Evolutionary conservation across 2,888 invertebrate genomes (phyloP).

Genomic region (Oscheius sp.): DNA sequence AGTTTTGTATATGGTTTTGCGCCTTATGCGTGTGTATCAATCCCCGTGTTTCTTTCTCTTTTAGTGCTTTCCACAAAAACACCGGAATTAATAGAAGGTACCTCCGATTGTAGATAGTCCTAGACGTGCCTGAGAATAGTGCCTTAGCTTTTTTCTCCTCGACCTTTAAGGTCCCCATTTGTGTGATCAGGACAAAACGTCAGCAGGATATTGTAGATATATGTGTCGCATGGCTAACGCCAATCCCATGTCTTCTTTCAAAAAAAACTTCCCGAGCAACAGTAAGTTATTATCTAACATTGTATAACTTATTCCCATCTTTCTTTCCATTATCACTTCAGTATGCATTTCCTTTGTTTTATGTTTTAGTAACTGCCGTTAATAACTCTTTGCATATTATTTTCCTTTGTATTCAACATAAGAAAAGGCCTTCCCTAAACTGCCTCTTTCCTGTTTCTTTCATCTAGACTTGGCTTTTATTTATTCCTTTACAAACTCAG

Average conservation of each 20-base stretch:
- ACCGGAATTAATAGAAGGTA: neutral
- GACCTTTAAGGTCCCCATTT: constrained; percentile 5
- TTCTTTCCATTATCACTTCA: constrained; percentile 32
- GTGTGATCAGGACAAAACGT: constrained; percentile 9
- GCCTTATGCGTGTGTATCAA: constrained; percentile 14
- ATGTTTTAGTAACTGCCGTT: constrained; percentile 13
- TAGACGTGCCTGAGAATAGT: constrained; percentile 19
- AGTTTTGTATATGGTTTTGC: constrained; percentile 24
- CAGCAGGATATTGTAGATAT: too few relatives aligned
- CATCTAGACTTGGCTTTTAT: neutral
- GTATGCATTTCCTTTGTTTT: constrained; percentile 31
- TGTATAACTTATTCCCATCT: constrained; percentile 29
- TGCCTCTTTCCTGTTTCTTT: neutral
- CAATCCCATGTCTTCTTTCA: constrained; percentile 22
- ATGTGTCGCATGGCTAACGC: constrained; percentile 14
- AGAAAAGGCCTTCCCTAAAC: neutral
- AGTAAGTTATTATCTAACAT: constrained; percentile 4
- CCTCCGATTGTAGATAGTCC: constrained; percentile 21
- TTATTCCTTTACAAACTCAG: constrained; percentile 1
- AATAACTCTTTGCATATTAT: constrained; percentile 29
- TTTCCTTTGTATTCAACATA: neutral
- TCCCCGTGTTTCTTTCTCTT: constrained; percentile 23
- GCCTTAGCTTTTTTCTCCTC: constrained; percentile 10
- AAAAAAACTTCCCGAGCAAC: constrained; percentile 17
- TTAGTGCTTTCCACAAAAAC: constrained; percentile 25